Evolutionary conservation across 2,888 invertebrate genomes (phyloP), one percentile per base, ranked within the genome.

Genomic region (Bedellia somnulentella): DNA sequence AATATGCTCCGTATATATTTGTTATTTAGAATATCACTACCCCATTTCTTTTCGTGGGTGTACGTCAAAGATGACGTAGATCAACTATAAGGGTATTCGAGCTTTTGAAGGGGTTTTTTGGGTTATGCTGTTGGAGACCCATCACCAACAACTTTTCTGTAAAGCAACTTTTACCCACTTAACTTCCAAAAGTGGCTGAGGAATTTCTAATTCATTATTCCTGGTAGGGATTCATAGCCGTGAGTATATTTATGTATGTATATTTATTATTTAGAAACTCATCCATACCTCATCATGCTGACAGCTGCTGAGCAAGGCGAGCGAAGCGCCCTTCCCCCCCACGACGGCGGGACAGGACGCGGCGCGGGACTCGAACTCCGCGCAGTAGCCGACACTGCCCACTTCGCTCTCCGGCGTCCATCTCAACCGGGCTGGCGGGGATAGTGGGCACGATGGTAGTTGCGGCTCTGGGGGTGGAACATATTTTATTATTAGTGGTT

Each of bases 311-410:
- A n/a, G n/a, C 22, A 84, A 54, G 0, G 87, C 87, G 9, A 92
- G 57, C 2, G 90, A 89, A 2, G 85, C 82, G 6, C 87, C 90
- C 57, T 91, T 92, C 1, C 89, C 90, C 0, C 92, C 92, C 0
- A 86, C 85, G 6, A 85, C 52, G 5, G 57, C 51, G 1, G 80
- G 57, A 37, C 80, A 79, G 14, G 71, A 63, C 15, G 83, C 78
- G 9, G 66, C 66, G 1, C 49, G 45, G 8, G 73, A 70, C 5
- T 61, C 56, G 15, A 85, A 77, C 0, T 56, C 33, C 1, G 75
- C 36, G 33, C 79, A 71, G 40, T 57, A 61, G 1, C 49, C 46
- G 3, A 56, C 54, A 0, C 41, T 31, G 1, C 57, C 60, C 5
- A 45, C 57, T 6, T 60, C 51, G 9, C 35, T 27, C 12, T 41